phyloP scores from a whole-genome alignment of 2,888 invertebrate genomes.

The Pinctada fucata region DNA sequence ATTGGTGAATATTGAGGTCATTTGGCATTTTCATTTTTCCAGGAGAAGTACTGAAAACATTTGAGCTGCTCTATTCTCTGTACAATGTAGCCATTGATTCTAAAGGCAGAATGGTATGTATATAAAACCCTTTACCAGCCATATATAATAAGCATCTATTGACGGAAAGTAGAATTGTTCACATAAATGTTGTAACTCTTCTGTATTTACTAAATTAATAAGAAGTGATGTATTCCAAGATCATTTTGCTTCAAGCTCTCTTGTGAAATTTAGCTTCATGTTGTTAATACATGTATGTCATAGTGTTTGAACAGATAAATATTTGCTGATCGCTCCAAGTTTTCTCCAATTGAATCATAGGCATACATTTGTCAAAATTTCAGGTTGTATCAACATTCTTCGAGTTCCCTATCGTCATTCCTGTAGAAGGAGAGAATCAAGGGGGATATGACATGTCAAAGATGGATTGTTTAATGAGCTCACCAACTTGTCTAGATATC shows the following conservation, averaged over 20 bases:
- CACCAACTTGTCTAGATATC: slow-evolving; percentile 53
- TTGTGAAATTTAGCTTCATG: background rate
- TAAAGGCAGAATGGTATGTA: slow-evolving; percentile 59
- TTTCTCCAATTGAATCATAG: too few species aligned
- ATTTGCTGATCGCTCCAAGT: too few species aligned
- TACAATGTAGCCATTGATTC: slow-evolving; percentile 58
- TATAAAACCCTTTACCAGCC: too few species aligned
- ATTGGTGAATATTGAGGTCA: too few species aligned
- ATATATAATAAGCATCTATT: background rate
- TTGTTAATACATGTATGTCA: background rate
- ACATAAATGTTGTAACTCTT: too few species aligned
- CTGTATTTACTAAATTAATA: too few species aligned
- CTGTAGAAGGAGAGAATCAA: slow-evolving; percentile 40
- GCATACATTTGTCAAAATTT: slow-evolving; percentile 2
- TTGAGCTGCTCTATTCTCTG: slow-evolving; percentile 57
- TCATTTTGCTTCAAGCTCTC: background rate
- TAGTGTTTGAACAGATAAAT: too few species aligned
- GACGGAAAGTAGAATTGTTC: too few species aligned
- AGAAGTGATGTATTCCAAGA: too few species aligned
- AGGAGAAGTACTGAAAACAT: slow-evolving; percentile 52
- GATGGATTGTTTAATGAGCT: slow-evolving; percentile 58
- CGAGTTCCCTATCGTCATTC: slow-evolving; percentile 60
- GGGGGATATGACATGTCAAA: slow-evolving; percentile 34
- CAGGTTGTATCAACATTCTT: slow-evolving; percentile 64
- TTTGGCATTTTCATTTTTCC: background rate